Evolutionary conservation across 2,113 vertebrate genomes (phyloP), one percentile per base, ranked within the genome.

Genomic region (Conger conger): DNA sequence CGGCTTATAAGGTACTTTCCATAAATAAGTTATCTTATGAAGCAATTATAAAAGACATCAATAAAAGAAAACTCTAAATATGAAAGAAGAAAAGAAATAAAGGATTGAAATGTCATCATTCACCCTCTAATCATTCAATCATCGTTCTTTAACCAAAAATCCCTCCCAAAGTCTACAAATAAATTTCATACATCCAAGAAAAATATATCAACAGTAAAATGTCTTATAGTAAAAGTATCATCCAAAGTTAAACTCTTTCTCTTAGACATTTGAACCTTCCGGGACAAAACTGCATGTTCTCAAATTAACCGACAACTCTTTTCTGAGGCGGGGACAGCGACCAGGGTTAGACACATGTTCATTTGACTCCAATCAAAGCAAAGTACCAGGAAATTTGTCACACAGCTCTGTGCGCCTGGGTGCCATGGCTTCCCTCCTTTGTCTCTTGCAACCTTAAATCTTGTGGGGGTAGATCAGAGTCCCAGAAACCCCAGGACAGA

Each of bases 401-500:
- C 42, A 27, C n/a, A 77, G 83, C 79, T 86, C 86, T 81, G 84
- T 85, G 82, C 82, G 85, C 84, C 86, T 83, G 86, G 87, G 81
- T 87, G 54, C 81, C 84, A 83, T 60, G 79, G 57, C 78, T 86
- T 84, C 86, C 85, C 87, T 88, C 88, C 63, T 87, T 90, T 90
- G 88, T 90, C 87, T 88, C 84, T 85, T 88, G 88, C 87, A 88
- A 89, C 87, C 82, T 87, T 80, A 73, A 50, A 85, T 85, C 86
- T 89, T 88, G 86, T 87, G 84, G 86, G 87, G 79, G 85, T 76
- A 87, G 88, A 89, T 89, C 89, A 90, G 88, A 90, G 89, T 78
- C 73, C 30, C 50, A 17, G 53, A 73, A 91, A 93, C 92, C 90
- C 90, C 88, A 42, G 93, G 92, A 94, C 94, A 94, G 94, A 95